Evolutionary conservation across 2,888 invertebrate genomes (phyloP).

Genomic region (Argyresthia goedartella): DNA sequence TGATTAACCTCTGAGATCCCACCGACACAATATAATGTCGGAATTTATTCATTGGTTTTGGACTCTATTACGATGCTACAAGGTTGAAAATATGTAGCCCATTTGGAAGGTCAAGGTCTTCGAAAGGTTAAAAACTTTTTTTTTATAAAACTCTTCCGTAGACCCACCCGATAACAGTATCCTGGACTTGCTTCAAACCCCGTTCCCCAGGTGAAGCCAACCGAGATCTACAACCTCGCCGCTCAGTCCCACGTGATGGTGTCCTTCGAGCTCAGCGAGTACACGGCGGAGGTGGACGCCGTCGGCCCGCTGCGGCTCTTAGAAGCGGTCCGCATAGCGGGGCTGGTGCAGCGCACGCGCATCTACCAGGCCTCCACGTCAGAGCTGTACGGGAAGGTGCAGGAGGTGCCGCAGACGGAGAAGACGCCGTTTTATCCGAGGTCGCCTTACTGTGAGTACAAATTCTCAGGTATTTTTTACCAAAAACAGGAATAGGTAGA

Average conservation of each 20-base stretch:
- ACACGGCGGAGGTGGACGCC: constrained; percentile 98
- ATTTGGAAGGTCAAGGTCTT: no score
- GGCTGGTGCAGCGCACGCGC: constrained; percentile 81
- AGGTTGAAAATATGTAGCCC: no score
- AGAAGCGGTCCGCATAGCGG: constrained; percentile 92
- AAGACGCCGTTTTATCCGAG: constrained; percentile 96
- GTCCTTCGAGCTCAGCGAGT: constrained; percentile 98
- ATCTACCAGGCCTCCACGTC: constrained; percentile 98
- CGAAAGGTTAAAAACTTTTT: no score
- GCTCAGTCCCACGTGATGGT: constrained; percentile 99
- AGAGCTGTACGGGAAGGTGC: constrained; percentile 93
- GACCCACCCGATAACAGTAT: no score
- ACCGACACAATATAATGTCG: no score
- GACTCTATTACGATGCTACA: no score
- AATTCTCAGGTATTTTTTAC: no score
- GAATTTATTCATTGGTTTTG: no score
- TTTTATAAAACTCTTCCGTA: no score
- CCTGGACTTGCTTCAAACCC: no score
- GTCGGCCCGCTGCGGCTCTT: constrained; percentile 92
- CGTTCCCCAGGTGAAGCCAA: constrained; percentile 77
- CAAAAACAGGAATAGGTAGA: no score
- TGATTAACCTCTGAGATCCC: no score
- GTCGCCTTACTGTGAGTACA: constrained; percentile 89
- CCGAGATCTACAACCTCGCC: constrained; percentile 97
- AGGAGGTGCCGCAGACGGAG: constrained; percentile 93